Evolutionary conservation across 2,113 vertebrate species (phyloP).

Genomic region (Brachypteracias leptosomus): DNA sequence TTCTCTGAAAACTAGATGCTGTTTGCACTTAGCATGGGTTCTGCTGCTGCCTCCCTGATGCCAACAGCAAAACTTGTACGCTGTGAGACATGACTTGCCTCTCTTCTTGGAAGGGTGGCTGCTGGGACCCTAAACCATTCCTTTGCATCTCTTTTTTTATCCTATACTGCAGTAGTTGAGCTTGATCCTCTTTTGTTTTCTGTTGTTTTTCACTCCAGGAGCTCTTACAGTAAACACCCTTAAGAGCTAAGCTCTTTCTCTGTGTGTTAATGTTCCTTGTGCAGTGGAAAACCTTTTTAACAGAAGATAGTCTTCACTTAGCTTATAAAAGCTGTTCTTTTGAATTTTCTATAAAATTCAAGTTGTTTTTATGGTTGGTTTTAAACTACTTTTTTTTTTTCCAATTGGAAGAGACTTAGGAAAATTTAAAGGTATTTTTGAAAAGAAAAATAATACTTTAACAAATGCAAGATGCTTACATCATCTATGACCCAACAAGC

Average conservation of each 20-base stretch:
- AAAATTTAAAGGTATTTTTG: not conserved
- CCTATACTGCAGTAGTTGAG: not conserved
- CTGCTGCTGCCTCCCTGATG: not conserved
- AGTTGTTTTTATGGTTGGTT: not conserved
- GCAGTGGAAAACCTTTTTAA: not conserved
- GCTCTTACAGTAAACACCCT: not conserved
- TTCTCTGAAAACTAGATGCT: not conserved
- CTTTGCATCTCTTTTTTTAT: not conserved
- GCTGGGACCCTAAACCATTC: not conserved
- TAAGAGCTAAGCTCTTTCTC: not conserved
- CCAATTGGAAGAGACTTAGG: not conserved
- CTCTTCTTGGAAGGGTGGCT: not conserved
- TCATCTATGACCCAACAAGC: not conserved
- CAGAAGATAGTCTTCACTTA: not conserved
- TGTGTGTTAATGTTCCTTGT: not conserved
- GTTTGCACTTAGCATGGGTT: fast-evolving
- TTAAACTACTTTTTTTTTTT: not conserved
- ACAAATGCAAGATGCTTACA: not conserved
- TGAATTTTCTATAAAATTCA: not conserved
- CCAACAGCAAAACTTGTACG: not conserved
- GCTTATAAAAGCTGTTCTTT: not conserved
- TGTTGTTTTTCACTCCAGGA: not conserved
- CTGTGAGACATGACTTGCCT: not conserved
- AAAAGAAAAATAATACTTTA: not conserved
- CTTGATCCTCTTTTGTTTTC: not conserved